These are phyloP conservation scores for Agrenia bidenticulata DNA, from an alignment of 2,888 invertebrate genomes.

Conservation along the genomic window DNA sequence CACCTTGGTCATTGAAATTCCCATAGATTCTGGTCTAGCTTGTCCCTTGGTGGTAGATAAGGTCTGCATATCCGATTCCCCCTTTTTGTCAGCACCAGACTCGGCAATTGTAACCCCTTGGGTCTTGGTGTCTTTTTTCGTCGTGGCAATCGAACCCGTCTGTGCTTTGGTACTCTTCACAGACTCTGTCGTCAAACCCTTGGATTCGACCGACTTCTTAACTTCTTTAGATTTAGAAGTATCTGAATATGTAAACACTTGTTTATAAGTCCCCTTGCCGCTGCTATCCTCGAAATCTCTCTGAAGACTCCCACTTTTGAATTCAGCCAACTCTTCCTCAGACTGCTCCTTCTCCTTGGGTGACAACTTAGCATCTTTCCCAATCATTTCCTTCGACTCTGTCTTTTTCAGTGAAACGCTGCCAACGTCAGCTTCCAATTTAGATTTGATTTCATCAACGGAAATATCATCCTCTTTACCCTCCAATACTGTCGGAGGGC, in stretches of 20 bases:
- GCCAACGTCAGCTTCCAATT: background rate
- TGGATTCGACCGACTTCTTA: too few relatives aligned
- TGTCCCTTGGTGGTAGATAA: background rate
- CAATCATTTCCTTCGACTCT: background rate
- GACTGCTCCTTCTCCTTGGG: constrained; percentile 41
- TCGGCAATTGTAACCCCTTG: background rate
- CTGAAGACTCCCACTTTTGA: constrained; percentile 63
- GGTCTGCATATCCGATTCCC: too few relatives aligned
- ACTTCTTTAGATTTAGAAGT: too few relatives aligned
- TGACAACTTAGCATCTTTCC: constrained; percentile 27
- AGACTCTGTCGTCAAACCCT: too few relatives aligned
- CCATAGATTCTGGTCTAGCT: too few relatives aligned
- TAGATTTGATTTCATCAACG: background rate
- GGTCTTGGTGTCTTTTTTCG: too few relatives aligned
- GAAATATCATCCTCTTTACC: background rate
- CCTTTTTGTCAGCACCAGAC: too few relatives aligned
- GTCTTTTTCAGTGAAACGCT: background rate
- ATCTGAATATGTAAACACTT: too few relatives aligned
- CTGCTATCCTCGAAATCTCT: background rate
- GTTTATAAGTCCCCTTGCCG: background rate
- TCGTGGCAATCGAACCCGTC: too few relatives aligned
- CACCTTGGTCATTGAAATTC: background rate
- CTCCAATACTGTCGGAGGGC: constrained; percentile 37
- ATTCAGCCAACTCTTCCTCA: constrained; percentile 73
- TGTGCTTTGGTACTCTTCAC: too few relatives aligned